Conservation (phyloP, 2,797 vertebrate genomes). For the Fistularia tabacaria region DNA sequence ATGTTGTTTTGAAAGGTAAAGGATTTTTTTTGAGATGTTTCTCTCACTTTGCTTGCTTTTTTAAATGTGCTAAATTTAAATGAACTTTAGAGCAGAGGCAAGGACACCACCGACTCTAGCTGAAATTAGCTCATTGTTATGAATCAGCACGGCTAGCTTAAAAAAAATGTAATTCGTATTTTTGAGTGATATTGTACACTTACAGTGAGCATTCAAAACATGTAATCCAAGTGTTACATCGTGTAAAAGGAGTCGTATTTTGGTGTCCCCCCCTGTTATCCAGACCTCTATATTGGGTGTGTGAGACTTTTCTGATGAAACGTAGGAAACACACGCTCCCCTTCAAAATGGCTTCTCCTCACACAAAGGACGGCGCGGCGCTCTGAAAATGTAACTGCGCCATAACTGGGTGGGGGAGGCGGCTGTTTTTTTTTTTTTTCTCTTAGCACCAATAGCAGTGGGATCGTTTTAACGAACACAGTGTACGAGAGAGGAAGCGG, state of each 20-base stretch:
- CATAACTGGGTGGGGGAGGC: conserved; percentile 67
- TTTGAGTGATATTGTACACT: conserved; percentile 59
- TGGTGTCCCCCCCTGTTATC: conserved; percentile 57
- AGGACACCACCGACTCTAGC: conserved; percentile 8
- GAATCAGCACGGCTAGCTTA: too few relatives aligned
- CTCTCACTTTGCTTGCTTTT: conserved; percentile 29
- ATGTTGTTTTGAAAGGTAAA: conserved; percentile 63
- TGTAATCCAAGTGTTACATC: conserved; percentile 69
- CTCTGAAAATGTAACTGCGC: conserved; percentile 71
- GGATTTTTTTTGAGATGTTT: conserved; percentile 58
- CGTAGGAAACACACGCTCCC: conserved; percentile 67
- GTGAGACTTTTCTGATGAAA: conserved; percentile 28
- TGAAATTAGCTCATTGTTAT: background rate
- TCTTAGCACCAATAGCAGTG: too few relatives aligned
- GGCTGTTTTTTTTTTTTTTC: background rate
- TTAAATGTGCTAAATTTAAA: conserved; percentile 12
- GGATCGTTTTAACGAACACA: too few relatives aligned
- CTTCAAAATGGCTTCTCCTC: conserved; percentile 81
- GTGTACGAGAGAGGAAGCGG: too few relatives aligned
- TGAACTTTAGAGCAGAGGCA: conserved; percentile 13
- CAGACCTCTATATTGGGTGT: conserved; percentile 42
- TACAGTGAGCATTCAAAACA: conserved; percentile 72
- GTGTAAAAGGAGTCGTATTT: conserved; percentile 49
- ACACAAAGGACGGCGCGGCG: conserved; percentile 72
- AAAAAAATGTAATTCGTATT: conserved; percentile 12